phyloP scores from a whole-genome alignment of 92 coral and sea anemone genomes.

The Epizoanthus stellaris region DNA sequence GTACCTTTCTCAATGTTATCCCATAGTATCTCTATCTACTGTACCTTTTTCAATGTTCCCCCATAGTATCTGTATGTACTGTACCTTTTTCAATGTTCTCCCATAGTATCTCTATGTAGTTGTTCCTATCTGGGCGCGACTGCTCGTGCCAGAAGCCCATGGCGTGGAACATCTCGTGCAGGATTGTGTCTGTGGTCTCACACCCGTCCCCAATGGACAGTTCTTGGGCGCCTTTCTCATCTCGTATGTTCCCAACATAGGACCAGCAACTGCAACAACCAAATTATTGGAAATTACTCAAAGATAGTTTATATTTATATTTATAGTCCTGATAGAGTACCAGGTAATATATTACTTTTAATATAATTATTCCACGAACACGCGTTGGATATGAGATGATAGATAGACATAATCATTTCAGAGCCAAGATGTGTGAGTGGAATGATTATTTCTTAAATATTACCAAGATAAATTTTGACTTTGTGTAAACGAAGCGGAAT shows the following conservation, averaged over 20 bases:
- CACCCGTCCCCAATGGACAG: conserved; percentile 41
- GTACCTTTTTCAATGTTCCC: no score
- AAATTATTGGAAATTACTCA: no score
- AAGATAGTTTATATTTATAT: not conserved
- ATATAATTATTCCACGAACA: not conserved
- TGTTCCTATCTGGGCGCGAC: conserved; percentile 39
- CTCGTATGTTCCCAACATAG: conserved; percentile 33
- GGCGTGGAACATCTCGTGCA: conserved; percentile 43
- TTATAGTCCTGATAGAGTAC: not conserved
- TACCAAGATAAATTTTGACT: no score
- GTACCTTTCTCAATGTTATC: conserved; percentile 3
- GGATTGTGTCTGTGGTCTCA: conserved; percentile 39
- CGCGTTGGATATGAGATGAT: no score
- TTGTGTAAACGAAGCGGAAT: no score
- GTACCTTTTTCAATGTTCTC: conserved; percentile 20
- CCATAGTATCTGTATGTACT: no score
- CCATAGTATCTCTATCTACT: no score
- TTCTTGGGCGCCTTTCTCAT: conserved; percentile 24
- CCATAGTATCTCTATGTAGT: conserved; percentile 30
- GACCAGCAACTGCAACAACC: conserved; percentile 34
- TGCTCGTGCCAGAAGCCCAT: conserved; percentile 40
- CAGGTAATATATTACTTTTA: no score
- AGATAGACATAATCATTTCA: no score
- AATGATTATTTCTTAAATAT: no score
- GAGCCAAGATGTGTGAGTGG: no score